Evolutionary conservation across 2,888 invertebrate genomes (phyloP), one percentile per base, ranked within the genome.

Genomic region (Priocnemis perturbator): DNA sequence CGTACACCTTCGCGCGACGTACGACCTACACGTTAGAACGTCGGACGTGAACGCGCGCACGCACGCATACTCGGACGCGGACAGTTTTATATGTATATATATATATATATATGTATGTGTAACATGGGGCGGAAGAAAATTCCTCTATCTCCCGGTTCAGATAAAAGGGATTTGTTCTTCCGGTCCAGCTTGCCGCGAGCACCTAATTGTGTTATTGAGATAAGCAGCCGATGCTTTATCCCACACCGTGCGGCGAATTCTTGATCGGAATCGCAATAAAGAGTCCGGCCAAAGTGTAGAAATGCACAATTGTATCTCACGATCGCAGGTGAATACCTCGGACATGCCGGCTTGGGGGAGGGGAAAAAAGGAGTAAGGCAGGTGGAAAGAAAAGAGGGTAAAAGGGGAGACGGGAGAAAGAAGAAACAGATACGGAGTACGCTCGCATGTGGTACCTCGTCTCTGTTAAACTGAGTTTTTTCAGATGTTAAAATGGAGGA

Each of bases 151-250:
- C 66, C 78, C 75, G 44, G 50, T 37, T 50, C 67, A 86, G 87
- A 86, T 87, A 87, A 87, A 83, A 83, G 83, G 83, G 83, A 87
- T 87, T 87, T 87, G 86, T 86, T 84, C 85, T 82, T 83, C 78
- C 73, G 82, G 80, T 80, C 74, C 76, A 76, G 70, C 69, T 64
- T 69, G 65, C 78, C 73, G 74, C 72, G 77, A 76, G 75, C 83
- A 81, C 84, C 87, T 88, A 88, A 88, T 88, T 88, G 88, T 83
- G 82, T 85, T 86, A 85, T 79, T 76, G 79, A 81, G 86, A 86
- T 85, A 86, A 85, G 80, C 67, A 79, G 60, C 76, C 82, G 84
- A 86, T 85, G 83, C 73, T 68, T 78, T 78, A 75, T 69, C 66
- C 57, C 23, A 19, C 37, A 21, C 23, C 19, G 19, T 53, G 23